Conservation (phyloP, 2,797 vertebrate genomes). For the Amblyopsis hoosieri region DNA sequence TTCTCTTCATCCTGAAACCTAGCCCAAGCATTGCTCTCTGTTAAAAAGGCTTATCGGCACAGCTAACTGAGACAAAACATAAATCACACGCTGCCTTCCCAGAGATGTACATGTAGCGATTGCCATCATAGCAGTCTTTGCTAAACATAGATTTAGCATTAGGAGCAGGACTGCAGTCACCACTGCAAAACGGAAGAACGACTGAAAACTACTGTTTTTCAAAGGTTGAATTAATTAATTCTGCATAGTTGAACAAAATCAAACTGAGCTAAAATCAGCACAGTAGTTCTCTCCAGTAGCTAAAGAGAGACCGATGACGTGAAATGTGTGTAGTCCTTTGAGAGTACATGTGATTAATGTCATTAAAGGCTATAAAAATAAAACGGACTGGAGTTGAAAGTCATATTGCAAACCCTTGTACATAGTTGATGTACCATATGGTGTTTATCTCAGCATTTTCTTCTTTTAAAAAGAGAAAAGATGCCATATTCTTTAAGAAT, state of each 20-base stretch:
- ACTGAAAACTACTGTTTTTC: too few relatives aligned
- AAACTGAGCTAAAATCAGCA: too few relatives aligned
- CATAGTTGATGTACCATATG: not conserved
- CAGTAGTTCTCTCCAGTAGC: too few relatives aligned
- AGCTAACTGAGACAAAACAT: constrained; percentile 27
- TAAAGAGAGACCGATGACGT: not conserved
- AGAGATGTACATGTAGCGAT: constrained; percentile 1
- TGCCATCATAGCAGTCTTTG: constrained; percentile 17
- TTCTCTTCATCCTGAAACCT: constrained; percentile 31
- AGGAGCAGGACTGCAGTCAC: constrained; percentile 11
- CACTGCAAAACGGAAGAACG: constrained; percentile 16
- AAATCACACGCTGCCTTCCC: constrained; percentile 21
- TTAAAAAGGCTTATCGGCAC: constrained; percentile 33
- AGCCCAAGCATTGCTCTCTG: constrained; percentile 35
- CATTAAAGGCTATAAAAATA: too few relatives aligned
- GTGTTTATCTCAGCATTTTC: not conserved
- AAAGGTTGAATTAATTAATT: too few relatives aligned
- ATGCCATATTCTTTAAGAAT: not conserved
- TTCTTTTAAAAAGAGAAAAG: not conserved
- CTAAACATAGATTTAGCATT: constrained; percentile 27
- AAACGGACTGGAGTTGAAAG: not conserved
- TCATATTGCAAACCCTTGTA: not conserved
- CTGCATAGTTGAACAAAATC: too few relatives aligned
- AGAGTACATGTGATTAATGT: too few relatives aligned
- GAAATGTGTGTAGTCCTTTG: not conserved